These are phyloP conservation scores for Neosilurus mollespiculum DNA, from an alignment of 2,797 vertebrate species.

Conservation along the genomic window DNA sequence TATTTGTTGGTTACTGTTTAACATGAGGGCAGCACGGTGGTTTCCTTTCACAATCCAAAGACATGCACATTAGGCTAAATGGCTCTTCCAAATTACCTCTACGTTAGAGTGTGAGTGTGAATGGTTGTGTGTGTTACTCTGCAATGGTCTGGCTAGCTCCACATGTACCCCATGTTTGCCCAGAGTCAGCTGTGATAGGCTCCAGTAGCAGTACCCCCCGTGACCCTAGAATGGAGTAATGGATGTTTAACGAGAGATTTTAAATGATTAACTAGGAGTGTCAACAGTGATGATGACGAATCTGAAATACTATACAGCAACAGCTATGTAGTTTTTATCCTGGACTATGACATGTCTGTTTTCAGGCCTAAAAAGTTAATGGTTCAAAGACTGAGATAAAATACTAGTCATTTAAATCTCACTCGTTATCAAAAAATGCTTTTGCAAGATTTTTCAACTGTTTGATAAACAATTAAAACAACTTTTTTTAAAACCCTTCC, in stretches of 20 bases:
- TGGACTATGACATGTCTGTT: not conserved
- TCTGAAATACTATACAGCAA: slow-evolving; percentile 17
- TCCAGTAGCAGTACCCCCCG: no score
- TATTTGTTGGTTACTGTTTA: slow-evolving; percentile 2
- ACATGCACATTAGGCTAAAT: no score
- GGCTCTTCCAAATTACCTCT: no score
- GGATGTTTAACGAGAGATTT: not conserved
- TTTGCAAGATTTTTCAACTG: not conserved
- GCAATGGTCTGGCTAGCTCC: no score
- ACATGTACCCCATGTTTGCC: no score
- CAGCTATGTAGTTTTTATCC: not conserved
- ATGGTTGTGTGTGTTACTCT: no score
- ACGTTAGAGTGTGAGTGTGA: no score
- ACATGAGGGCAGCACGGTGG: not conserved
- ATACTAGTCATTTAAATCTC: not conserved
- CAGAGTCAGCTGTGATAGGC: no score
- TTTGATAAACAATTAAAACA: not conserved
- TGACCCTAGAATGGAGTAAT: no score
- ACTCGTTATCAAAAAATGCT: not conserved
- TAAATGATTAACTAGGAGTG: slow-evolving; percentile 21
- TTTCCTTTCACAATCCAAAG: no score
- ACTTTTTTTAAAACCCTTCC: not conserved
- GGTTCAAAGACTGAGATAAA: not conserved
- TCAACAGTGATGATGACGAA: slow-evolving; percentile 8
- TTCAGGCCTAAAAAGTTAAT: not conserved